A percentile compares a stretch with the other conserved stretches of the same genome.
phyloP scores from a whole-genome alignment of 2,888 invertebrate species.

The Rhopalosiphum nymphaeae region DNA sequence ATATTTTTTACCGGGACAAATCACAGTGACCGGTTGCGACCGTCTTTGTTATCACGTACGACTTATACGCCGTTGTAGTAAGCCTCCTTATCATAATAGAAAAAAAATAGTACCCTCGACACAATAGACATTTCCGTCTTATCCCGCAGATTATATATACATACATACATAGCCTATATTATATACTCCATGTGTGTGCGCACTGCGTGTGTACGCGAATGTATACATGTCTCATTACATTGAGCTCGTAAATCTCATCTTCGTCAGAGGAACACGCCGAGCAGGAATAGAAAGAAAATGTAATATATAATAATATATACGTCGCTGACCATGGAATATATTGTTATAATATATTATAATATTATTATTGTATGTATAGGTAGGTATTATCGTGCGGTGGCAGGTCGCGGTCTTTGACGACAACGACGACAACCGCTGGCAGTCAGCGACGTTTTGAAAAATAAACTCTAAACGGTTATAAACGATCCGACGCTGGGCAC shows the following conservation, averaged over 20 bases:
- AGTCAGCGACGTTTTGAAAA: constrained; percentile 46
- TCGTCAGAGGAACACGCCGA: constrained; percentile 37
- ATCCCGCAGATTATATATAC: neutral
- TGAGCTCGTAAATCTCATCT: constrained; percentile 54
- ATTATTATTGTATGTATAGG: neutral
- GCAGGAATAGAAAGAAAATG: neutral
- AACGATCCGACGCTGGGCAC: constrained; percentile 33
- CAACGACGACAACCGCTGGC: neutral
- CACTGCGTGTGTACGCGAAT: neutral
- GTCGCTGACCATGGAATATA: neutral
- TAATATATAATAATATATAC: constrained; percentile 1
- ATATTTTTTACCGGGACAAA: constrained; percentile 44
- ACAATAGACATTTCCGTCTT: neutral
- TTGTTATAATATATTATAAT: constrained; percentile 10
- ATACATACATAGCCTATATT: neutral
- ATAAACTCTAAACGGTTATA: constrained; percentile 57
- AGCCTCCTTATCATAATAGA: constrained; percentile 25
- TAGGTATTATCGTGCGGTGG: neutral
- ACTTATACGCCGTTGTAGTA: neutral
- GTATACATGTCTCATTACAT: constrained; percentile 40
- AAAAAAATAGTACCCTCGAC: neutral
- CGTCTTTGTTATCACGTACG: constrained; percentile 42
- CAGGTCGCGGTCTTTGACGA: neutral
- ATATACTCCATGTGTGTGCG: neutral
- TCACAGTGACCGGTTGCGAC: constrained; percentile 43